Conservation (phyloP, 1,140 invertebrate species). For the Armadillidium nasatum region DNA sequence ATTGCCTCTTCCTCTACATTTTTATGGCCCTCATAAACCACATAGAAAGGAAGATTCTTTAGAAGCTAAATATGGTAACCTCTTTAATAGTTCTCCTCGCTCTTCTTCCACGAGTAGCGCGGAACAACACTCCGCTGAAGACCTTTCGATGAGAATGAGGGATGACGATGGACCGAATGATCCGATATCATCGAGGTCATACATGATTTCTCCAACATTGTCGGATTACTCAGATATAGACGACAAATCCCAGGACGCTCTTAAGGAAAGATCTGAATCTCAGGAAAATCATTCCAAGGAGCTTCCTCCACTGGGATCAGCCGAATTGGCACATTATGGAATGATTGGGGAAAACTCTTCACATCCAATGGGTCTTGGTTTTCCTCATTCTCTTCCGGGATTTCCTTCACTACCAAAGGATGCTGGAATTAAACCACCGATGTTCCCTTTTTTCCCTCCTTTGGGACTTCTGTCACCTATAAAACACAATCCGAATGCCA, state of each 20-base stretch:
- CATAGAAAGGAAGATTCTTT: conserved; percentile 24
- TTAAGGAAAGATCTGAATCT: not conserved
- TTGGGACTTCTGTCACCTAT: not conserved
- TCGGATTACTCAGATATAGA: conserved; percentile 42
- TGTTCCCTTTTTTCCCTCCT: conserved; percentile 2
- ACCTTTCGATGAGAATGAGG: conserved; percentile 56
- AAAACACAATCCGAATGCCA: not conserved
- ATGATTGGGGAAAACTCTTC: not conserved
- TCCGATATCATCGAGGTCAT: conserved; percentile 47
- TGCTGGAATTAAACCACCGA: not conserved
- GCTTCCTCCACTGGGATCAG: not conserved
- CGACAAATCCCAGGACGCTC: not conserved
- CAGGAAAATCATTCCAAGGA: not conserved
- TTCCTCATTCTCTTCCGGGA: not conserved
- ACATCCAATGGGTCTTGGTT: not conserved
- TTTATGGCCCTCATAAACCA: conserved; percentile 33
- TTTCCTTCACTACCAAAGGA: not conserved
- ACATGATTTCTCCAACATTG: conserved; percentile 35
- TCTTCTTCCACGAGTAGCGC: conserved; percentile 43
- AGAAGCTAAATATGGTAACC: conserved; percentile 33
- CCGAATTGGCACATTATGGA: not conserved
- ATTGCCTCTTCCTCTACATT: conserved; percentile 34
- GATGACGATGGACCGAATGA: conserved; percentile 54
- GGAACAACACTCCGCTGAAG: conserved; percentile 53
- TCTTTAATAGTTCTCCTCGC: conserved; percentile 38